These are phyloP conservation scores for Pangasius mekongensis DNA, from an alignment of 2,797 vertebrate genomes.

Conservation along the genomic window DNA sequence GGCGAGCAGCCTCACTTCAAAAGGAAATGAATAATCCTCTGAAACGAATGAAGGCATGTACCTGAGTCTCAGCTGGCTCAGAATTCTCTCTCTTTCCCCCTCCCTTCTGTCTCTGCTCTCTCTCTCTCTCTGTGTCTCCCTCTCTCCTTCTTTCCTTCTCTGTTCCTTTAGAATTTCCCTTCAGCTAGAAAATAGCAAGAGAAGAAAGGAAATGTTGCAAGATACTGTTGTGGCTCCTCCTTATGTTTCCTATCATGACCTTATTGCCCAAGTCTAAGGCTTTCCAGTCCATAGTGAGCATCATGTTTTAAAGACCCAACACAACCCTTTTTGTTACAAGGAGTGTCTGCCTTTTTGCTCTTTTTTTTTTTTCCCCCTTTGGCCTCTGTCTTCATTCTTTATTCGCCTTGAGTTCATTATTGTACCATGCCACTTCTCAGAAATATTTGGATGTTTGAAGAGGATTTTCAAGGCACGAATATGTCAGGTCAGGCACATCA, in stretches of 20 bases:
- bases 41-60: slow-evolving; percentile 98
- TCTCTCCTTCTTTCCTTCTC: slow-evolving; percentile 14
- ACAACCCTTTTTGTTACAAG: slow-evolving; percentile 25
- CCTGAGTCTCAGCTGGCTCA: slow-evolving; percentile 66
- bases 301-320: slow-evolving; percentile 37
- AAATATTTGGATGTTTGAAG: slow-evolving; percentile 49
- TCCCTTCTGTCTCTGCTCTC: slow-evolving; percentile 42
- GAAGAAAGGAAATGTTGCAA: slow-evolving; percentile 58
- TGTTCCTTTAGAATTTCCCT: slow-evolving; percentile 66
- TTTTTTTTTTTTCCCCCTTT: neutral
- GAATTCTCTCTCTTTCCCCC: slow-evolving; percentile 55
- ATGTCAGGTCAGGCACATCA: slow-evolving; percentile 44
- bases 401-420: slow-evolving; percentile 47
- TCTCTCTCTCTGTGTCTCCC: slow-evolving; percentile 10
- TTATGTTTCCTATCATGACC: slow-evolving; percentile 59
- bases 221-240: slow-evolving; percentile 49
- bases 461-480: slow-evolving; percentile 58
- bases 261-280: slow-evolving; percentile 49
- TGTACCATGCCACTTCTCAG: slow-evolving; percentile 13
- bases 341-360: neutral
- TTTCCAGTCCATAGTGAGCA: neutral
- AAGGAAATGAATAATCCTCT: slow-evolving; percentile 98
- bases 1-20: slow-evolving; percentile 96
- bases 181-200: slow-evolving; percentile 63
- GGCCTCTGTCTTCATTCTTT: slow-evolving; percentile 22